Conservation (phyloP, 2,888 invertebrate species). For the Agrotis exclamationis region DNA sequence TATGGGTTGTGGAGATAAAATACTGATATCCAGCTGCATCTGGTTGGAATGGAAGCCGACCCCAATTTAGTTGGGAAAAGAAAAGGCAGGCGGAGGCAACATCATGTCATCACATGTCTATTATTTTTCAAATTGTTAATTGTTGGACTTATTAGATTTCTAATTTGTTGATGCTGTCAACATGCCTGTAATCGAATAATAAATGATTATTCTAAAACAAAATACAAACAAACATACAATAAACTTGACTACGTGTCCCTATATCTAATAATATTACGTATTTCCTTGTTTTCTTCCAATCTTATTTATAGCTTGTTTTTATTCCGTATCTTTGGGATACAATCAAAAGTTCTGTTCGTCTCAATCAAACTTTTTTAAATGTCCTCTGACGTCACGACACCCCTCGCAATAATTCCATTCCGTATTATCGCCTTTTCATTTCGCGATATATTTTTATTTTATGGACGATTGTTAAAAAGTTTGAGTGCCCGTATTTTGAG, state of each 20-base stretch:
- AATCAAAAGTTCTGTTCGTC: conserved; percentile 85
- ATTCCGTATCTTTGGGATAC: conserved; percentile 84
- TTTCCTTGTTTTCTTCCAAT: conserved; percentile 66
- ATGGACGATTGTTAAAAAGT: conserved; percentile 73
- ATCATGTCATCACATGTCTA: too few species aligned
- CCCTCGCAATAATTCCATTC: conserved; percentile 80
- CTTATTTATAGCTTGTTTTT: conserved; percentile 82
- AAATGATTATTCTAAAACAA: not conserved
- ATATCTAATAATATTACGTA: conserved; percentile 45
- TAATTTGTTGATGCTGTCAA: too few species aligned
- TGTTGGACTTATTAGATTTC: too few species aligned
- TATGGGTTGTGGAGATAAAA: too few species aligned
- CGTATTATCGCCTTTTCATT: conserved; percentile 83
- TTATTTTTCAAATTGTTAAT: too few species aligned
- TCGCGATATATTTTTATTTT: conserved; percentile 81
- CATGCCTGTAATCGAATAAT: too few species aligned
- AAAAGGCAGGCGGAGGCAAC: too few species aligned
- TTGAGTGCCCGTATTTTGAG: conserved; percentile 59
- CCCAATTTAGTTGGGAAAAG: too few species aligned
- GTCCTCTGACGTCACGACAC: conserved; percentile 74
- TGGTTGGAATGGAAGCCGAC: too few species aligned
- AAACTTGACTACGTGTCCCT: conserved; percentile 11
- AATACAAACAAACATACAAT: conserved; percentile 25
- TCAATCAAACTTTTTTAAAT: conserved; percentile 90
- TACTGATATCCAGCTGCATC: too few species aligned